Base-by-base conservation (phyloP, 1,140 invertebrate species). In the Orussus abietinus region DNA sequence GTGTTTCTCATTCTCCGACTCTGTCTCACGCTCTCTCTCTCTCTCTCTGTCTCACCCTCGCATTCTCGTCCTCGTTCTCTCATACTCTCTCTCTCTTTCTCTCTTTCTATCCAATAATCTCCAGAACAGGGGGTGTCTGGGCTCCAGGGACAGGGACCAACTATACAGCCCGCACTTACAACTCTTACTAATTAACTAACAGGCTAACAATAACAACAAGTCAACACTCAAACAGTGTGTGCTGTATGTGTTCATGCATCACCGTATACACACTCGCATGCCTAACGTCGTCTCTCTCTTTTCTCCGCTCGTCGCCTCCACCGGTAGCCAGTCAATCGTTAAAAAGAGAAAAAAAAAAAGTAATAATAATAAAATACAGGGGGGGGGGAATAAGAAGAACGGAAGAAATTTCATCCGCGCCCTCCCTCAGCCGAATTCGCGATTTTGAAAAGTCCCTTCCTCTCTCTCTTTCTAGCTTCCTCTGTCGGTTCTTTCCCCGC, bases 161-260 rank as follows among this genome's bases (percentile, higher is more conserved):
- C 70, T 72, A 32, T 36, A 72, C 64, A 74, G 66, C 69, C 69
- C 68, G 63, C 66, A 69, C 68, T 74, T 74, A 71, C 69, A 72
- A 74, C 64, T 71, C 66, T 72, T 72, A 74, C 64, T 69, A 74
- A 74, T 74, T 74, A 74, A 74, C 71, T 74, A 74, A 74, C 71
- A 74, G 67, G 62, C 71, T 74, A 74, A 74, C 71, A 74, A 74
- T 74, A 72, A 74, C 68, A 74, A 74, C 68, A 63, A 74, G 67
- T 74, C 63, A 70, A 74, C 69, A 66, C 69, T 70, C 59, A 69
- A 70, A 72, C 69, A 57, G 55, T 68, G 57, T 67, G 57, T 64
- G 58, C 58, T 56, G 64, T 64, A 59, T 64, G 54, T 59, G 50
- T 59, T 64, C 57, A 62, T 63, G 62, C 62, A 63, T 62, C 40